phyloP scores from a whole-genome alignment of 2,797 vertebrate genomes.

The Tarsius wallacei region DNA sequence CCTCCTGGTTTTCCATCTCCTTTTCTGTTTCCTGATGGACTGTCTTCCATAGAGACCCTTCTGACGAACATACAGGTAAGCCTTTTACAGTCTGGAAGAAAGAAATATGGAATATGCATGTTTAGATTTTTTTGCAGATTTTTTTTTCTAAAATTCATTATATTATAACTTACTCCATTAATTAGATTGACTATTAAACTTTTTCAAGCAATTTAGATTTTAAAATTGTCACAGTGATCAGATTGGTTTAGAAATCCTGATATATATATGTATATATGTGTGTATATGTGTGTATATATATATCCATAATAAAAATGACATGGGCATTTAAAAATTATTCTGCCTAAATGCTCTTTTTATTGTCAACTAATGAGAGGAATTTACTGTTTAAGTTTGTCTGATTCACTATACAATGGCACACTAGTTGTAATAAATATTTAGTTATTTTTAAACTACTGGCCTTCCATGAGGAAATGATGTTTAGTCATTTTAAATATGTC shows the following conservation, averaged over 20 bases:
- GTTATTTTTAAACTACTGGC: slow-evolving; percentile 87
- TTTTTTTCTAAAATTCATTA: slow-evolving; percentile 80
- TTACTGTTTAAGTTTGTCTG: slow-evolving; percentile 87
- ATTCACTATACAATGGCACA: slow-evolving; percentile 84
- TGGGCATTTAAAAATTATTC: slow-evolving; percentile 81
- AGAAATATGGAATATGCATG: slow-evolving; percentile 68
- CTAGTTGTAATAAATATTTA: slow-evolving; percentile 89
- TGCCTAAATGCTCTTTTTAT: slow-evolving; percentile 83
- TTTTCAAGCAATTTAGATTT: slow-evolving; percentile 80
- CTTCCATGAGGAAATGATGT: slow-evolving; percentile 88
- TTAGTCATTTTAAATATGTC: slow-evolving; percentile 88
- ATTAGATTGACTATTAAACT: slow-evolving; percentile 80
- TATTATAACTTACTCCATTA: slow-evolving; percentile 80
- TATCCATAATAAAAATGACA: slow-evolving; percentile 79
- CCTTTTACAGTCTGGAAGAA: slow-evolving; percentile 81
- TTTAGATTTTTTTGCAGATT: slow-evolving; percentile 76
- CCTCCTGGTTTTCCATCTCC: slow-evolving; percentile 99
- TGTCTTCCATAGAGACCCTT: slow-evolving; percentile 99
- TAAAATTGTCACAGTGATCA: slow-evolving; percentile 79
- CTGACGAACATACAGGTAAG: slow-evolving; percentile 99
- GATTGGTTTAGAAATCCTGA: slow-evolving; percentile 80
- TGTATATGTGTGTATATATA: slow-evolving; percentile 62
- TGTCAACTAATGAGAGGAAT: slow-evolving; percentile 84
- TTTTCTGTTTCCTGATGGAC: slow-evolving; percentile 98
- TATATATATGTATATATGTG: background rate